These are phyloP conservation scores for Elachura formosa DNA, from an alignment of 2,113 vertebrate genomes.

Conservation along the genomic window DNA sequence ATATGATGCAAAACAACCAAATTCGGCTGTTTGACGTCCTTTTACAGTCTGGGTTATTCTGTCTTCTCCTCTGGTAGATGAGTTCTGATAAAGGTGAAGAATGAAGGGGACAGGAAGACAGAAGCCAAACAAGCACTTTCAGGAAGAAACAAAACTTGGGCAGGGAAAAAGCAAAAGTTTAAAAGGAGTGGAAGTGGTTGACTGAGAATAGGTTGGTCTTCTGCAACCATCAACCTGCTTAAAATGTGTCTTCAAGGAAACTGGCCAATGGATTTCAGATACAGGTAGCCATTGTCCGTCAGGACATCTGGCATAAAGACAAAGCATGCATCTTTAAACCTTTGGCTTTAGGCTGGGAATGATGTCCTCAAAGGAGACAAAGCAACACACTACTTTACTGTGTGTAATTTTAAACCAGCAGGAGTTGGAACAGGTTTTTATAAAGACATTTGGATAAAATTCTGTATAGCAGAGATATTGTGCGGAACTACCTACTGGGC, in stretches of 20 bases:
- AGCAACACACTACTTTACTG: neutral
- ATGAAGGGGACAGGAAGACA: neutral
- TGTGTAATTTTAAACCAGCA: neutral
- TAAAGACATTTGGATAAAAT: neutral
- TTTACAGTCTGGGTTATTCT: neutral
- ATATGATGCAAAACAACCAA: neutral
- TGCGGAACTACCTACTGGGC: neutral
- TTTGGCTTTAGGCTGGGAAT: neutral
- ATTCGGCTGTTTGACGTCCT: neutral
- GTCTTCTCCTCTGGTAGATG: neutral
- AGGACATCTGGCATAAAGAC: neutral
- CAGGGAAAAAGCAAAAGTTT: neutral
- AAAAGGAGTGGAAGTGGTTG: neutral
- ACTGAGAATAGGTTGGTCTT: neutral
- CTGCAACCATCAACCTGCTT: neutral
- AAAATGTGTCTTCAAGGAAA: neutral
- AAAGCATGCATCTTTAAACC: neutral
- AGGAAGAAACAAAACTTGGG: neutral
- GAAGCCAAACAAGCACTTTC: neutral
- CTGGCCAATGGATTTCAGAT: neutral
- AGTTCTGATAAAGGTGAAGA: neutral
- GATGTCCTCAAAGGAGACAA: neutral
- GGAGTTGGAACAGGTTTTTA: neutral
- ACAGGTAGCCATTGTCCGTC: fast-evolving
- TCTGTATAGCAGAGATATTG: neutral